Conservation (phyloP, 2,888 invertebrate genomes). For the Mesorhabditis sp. region DNA sequence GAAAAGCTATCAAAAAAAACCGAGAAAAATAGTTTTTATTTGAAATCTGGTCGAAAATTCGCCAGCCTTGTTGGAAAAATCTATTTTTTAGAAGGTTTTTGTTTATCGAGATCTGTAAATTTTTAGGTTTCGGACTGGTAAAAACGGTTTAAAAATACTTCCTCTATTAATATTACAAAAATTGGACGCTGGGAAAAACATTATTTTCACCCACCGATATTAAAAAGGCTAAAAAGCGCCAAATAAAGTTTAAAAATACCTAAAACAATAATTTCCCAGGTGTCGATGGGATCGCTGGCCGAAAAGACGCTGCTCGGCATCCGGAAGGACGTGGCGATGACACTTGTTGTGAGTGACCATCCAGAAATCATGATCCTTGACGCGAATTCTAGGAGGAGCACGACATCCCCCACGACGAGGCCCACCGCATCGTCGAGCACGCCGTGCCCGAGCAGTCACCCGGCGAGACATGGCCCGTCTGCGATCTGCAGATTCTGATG, state of each 20-base stretch:
- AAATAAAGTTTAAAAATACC: background rate
- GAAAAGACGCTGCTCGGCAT: conserved; percentile 43
- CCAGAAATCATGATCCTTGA: background rate
- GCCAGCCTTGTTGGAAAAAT: too few species aligned
- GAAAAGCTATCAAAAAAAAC: too few species aligned
- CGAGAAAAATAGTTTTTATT: too few species aligned
- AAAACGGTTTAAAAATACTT: too few species aligned
- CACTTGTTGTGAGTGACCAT: conserved; percentile 22
- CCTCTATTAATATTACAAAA: too few species aligned
- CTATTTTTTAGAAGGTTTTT: too few species aligned
- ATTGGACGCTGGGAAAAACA: too few species aligned
- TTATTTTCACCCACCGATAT: too few species aligned
- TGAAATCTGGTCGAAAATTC: too few species aligned
- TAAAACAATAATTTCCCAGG: conserved; percentile 23
- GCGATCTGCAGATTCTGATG: conserved; percentile 59
- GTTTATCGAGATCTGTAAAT: too few species aligned
- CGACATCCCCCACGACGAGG: conserved; percentile 26
- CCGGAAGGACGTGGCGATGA: conserved; percentile 36
- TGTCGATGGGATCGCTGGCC: conserved; percentile 42
- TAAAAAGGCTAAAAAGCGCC: background rate
- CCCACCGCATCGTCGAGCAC: conserved; percentile 26
- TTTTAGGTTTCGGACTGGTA: too few species aligned
- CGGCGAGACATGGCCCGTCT: conserved; percentile 46
- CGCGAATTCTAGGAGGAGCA: conserved; percentile 15
- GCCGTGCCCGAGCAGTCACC: conserved; percentile 39